Conservation (phyloP, 1,140 invertebrate genomes). For the Zaprionus tsacasi region DNA sequence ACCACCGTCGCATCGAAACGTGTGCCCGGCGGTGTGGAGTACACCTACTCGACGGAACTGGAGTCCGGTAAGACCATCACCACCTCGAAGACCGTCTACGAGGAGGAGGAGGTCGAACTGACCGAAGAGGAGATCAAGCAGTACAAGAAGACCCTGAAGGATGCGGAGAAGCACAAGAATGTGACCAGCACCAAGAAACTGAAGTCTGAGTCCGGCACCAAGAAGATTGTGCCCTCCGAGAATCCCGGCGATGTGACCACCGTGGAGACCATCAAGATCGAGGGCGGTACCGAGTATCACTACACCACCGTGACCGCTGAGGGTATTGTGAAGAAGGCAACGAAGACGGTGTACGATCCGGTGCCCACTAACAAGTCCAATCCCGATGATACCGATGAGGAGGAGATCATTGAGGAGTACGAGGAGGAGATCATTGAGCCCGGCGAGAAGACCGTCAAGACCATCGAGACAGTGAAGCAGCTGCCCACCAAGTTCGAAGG, state of each 20-base stretch:
- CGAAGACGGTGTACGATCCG: slow-evolving; percentile 80
- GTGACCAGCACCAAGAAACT: slow-evolving; percentile 79
- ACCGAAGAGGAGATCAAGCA: slow-evolving; percentile 80
- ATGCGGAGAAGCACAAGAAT: slow-evolving; percentile 83
- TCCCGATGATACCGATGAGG: slow-evolving; percentile 77
- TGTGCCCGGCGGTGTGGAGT: slow-evolving; percentile 80
- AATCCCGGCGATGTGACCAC: slow-evolving; percentile 82
- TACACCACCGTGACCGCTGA: slow-evolving; percentile 81
- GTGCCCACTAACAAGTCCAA: slow-evolving; percentile 66
- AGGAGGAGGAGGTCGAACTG: slow-evolving; percentile 79
- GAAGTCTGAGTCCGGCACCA: slow-evolving; percentile 80
- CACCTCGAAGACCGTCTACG: slow-evolving; percentile 82
- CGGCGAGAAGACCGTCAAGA: slow-evolving; percentile 77
- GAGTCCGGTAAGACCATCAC: slow-evolving; percentile 82
- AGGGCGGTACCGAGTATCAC: slow-evolving; percentile 81
- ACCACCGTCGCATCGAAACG: slow-evolving; percentile 76
- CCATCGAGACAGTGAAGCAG: slow-evolving; percentile 78
- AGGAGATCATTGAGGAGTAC: slow-evolving; percentile 83
- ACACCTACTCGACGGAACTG: slow-evolving; percentile 76
- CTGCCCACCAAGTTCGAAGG: slow-evolving; percentile 79
- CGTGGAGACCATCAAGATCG: slow-evolving; percentile 82
- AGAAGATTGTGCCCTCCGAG: slow-evolving; percentile 81
- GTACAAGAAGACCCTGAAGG: slow-evolving; percentile 82
- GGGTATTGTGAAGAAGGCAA: slow-evolving; percentile 83
- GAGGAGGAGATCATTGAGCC: slow-evolving; percentile 83